These are phyloP conservation scores for Psophia crepitans DNA, from an alignment of 2,113 vertebrate species.

Conservation along the genomic window DNA sequence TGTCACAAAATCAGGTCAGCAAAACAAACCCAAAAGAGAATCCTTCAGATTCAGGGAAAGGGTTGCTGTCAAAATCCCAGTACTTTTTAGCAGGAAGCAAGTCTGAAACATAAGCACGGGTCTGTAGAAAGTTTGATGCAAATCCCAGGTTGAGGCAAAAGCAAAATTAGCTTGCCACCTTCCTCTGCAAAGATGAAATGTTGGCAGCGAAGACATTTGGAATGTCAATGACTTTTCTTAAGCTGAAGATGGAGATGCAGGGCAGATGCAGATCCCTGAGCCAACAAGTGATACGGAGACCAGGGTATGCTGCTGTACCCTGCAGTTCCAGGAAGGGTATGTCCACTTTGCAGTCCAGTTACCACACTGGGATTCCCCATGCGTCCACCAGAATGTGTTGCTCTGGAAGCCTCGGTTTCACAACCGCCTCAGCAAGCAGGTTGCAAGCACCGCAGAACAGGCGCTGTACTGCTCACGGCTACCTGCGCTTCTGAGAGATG, in stretches of 20 bases:
- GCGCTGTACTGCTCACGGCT: background rate
- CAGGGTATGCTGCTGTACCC: background rate
- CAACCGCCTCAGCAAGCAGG: background rate
- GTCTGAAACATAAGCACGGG: background rate
- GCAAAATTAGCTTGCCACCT: background rate
- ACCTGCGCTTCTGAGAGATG: background rate
- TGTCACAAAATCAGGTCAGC: background rate
- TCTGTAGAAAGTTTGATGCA: background rate
- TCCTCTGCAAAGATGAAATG: background rate
- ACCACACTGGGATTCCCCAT: background rate
- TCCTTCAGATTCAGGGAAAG: rapidly evolving
- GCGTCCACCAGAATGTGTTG: rapidly evolving
- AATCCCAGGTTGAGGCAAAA: background rate
- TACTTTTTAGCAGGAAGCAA: background rate
- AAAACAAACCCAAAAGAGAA: background rate
- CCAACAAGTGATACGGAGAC: rapidly evolving
- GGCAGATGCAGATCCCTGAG: background rate
- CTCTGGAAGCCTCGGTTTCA: background rate
- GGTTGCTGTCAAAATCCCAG: background rate
- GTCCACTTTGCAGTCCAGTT: background rate
- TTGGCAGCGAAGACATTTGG: rapidly evolving
- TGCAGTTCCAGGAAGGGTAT: background rate
- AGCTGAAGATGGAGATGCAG: background rate
- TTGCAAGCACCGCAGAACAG: background rate
- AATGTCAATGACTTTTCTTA: background rate